phyloP scores from a whole-genome alignment of 2,888 invertebrate genomes.

The Pyrgus malvae region DNA sequence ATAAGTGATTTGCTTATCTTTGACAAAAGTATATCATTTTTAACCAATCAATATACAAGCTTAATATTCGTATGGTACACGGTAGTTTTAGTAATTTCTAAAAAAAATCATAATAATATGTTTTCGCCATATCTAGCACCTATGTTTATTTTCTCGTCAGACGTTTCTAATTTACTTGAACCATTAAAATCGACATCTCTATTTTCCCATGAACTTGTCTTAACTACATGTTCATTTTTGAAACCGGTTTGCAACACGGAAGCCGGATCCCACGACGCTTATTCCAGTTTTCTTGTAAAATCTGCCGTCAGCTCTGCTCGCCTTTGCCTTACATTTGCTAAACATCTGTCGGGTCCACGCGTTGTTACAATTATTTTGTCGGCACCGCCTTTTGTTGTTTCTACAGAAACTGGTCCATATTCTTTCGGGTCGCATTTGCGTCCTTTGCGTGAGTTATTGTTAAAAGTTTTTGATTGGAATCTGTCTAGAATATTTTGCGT shows the following conservation, averaged over 20 bases:
- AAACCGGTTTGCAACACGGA: slow-evolving; percentile 70
- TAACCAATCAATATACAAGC: too few relatives aligned
- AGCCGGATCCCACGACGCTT: slow-evolving; percentile 59
- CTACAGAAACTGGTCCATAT: slow-evolving; percentile 29
- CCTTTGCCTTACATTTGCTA: slow-evolving; percentile 11
- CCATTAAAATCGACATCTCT: background rate
- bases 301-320: slow-evolving; percentile 21
- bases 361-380: slow-evolving; percentile 45
- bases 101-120: too few relatives aligned
- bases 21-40: too few relatives aligned
- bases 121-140: too few relatives aligned
- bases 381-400: slow-evolving; percentile 45
- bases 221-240: slow-evolving; percentile 14
- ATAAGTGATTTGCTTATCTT: too few relatives aligned
- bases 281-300: slow-evolving; percentile 65
- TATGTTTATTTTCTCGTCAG: too few relatives aligned
- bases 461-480: background rate
- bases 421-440: slow-evolving; percentile 18
- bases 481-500: background rate
- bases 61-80: too few relatives aligned
- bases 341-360: slow-evolving; percentile 56
- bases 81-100: too few relatives aligned
- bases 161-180: background rate
- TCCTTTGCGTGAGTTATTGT: slow-evolving; percentile 17
- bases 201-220: slow-evolving; percentile 17